Conservation (phyloP, 2,113 vertebrate genomes). For the Panthera leo region DNA sequence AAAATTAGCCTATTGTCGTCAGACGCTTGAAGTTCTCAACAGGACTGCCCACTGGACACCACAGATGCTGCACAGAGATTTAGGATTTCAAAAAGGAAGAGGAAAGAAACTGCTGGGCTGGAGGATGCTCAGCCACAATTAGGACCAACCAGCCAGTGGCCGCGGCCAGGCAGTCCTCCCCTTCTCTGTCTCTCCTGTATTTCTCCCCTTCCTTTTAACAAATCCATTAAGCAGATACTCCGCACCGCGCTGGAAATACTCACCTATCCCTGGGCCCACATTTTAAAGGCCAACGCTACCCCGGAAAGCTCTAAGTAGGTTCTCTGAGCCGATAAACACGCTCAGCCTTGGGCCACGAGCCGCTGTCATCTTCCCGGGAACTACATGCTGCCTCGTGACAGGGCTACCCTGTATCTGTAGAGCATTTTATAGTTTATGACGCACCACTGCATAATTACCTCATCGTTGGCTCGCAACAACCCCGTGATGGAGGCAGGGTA, state of each 20-base stretch:
- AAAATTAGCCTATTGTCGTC: neutral
- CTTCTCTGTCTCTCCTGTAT: neutral
- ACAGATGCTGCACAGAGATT: neutral
- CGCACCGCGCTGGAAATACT: neutral
- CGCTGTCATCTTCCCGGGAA: neutral
- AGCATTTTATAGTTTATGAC: neutral
- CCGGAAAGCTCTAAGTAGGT: neutral
- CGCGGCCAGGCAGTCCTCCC: neutral
- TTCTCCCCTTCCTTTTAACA: neutral
- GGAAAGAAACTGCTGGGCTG: neutral
- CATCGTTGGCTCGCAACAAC: neutral
- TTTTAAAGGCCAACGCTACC: neutral
- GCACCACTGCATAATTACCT: neutral
- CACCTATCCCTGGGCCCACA: neutral
- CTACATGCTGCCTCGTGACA: neutral
- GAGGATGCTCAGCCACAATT: neutral
- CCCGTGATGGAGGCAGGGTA: fast-evolving
- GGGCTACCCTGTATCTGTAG: neutral
- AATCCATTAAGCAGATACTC: neutral
- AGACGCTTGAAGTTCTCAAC: neutral
- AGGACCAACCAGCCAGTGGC: neutral
- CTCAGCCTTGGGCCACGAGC: neutral
- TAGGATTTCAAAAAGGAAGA: neutral
- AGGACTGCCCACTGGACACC: neutral
- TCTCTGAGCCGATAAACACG: neutral